Base-by-base conservation (phyloP, 1,140 invertebrate species). In the Camponotus pennsylvanicus region DNA sequence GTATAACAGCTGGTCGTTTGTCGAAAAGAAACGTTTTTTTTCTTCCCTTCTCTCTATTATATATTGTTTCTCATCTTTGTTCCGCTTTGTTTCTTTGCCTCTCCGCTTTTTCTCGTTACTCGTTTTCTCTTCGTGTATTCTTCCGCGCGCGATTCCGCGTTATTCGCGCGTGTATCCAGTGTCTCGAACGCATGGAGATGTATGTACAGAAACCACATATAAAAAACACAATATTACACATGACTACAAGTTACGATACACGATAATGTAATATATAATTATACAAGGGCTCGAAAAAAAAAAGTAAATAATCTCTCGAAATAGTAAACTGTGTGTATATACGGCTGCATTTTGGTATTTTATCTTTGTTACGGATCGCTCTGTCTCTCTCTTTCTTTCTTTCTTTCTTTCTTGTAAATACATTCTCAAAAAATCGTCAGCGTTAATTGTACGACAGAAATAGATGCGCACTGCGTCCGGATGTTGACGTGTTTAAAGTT, bases 381-480 rank as follows among this genome's bases (percentile, higher is more conserved):
- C 42, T 70, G 9, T 73, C 55, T 79, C 37, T 82, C 70, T 42
- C 21, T 42, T 8, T 64, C 55, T 52, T 18, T 69, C 32, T 32
- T 34, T n/a, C 27, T 49, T 57, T 86, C 69, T 84, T 21, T 45
- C 63, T 83, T 52, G 66, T 76, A 55, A 79, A 85, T 86, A 87
- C 79, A 85, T 80, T 84, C 86, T 92, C 80, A 84, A 82, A 52
- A 52, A 92, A 92, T 89, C 75, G 66, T 92, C 78, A 90, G 75
- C 52, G 86, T 84, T 89, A 79, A 92, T 92, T 88, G 82, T 79
- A 89, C 91, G 89, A 92, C 77, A 92, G 90, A 92, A 91, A 91
- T 84, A 87, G 90, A 90, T 89, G 88, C 80, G 69, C 82, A 64
- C 73, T 84, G 86, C 86, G 86, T 85, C 71, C 71, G 80, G 71